Evolutionary conservation across 2,888 invertebrate species (phyloP).

Genomic region (Metallyticus violacea): DNA sequence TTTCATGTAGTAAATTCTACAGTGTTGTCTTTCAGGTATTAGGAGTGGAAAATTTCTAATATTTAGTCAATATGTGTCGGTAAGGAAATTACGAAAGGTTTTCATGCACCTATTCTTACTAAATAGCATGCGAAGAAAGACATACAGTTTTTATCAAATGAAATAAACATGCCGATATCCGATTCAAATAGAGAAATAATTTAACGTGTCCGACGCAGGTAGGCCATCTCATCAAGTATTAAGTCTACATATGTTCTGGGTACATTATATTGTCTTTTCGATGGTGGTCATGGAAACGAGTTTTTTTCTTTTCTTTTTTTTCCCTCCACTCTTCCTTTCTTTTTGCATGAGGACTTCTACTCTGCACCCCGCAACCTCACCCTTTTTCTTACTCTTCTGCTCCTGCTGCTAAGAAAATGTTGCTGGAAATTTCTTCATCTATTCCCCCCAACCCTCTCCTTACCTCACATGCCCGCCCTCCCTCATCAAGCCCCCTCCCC

Average conservation of each 20-base stretch:
- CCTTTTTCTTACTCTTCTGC: constrained; percentile 6
- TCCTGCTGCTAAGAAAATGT: constrained; percentile 48
- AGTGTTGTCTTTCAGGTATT: no score
- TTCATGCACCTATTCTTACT: no score
- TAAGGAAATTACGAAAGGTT: no score
- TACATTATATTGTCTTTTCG: constrained; percentile 16
- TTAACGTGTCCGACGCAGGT: not conserved
- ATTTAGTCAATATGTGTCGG: no score
- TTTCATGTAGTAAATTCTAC: no score
- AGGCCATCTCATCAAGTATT: not conserved
- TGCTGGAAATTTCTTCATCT: constrained; percentile 62
- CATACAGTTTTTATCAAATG: no score
- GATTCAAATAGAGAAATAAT: not conserved
- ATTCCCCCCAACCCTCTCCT: constrained; percentile 44
- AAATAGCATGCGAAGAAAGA: no score
- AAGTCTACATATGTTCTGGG: not conserved
- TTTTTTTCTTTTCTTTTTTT: not conserved
- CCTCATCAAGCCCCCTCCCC: constrained; percentile 33
- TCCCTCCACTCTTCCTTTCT: not conserved
- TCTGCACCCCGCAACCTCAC: not conserved
- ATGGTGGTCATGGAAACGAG: constrained; percentile 18
- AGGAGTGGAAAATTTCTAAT: no score
- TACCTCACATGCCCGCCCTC: constrained; percentile 42
- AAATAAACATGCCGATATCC: not conserved
- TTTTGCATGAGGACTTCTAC: constrained; percentile 8